These are phyloP conservation scores for Daktulosphaira vitifoliae DNA, from an alignment of 1,140 invertebrate genomes.

Conservation along the genomic window DNA sequence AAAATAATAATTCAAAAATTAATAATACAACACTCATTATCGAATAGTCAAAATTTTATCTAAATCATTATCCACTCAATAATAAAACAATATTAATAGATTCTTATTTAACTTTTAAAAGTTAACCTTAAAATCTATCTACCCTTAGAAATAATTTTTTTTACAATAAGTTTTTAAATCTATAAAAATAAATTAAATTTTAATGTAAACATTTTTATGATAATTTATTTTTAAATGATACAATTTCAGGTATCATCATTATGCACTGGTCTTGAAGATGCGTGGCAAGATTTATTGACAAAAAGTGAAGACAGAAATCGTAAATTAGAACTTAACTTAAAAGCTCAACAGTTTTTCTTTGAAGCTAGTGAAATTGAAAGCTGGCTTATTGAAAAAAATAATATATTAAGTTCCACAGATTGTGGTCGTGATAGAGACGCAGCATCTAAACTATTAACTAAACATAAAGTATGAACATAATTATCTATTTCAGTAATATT, in stretches of 20 bases:
- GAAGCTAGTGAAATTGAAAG: constrained; percentile 87
- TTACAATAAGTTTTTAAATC: background rate
- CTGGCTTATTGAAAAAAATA: constrained; percentile 82
- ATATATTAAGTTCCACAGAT: constrained; percentile 69
- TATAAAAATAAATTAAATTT: too few relatives aligned
- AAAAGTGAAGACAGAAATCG: constrained; percentile 62
- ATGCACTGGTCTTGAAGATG: constrained; percentile 53
- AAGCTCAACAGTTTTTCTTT: constrained; percentile 81
- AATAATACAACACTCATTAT: too few relatives aligned
- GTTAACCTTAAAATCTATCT: too few relatives aligned
- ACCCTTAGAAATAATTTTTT: background rate
- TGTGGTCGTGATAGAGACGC: constrained; percentile 80
- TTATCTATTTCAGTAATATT: background rate
- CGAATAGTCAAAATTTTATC: too few relatives aligned
- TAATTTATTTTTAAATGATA: too few relatives aligned
- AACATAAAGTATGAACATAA: constrained; percentile 65
- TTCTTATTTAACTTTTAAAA: too few relatives aligned
- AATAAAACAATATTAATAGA: too few relatives aligned
- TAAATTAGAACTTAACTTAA: constrained; percentile 74
- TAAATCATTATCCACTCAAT: too few relatives aligned
- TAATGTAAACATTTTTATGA: too few relatives aligned
- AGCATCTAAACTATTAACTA: constrained; percentile 81
- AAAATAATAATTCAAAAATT: too few relatives aligned
- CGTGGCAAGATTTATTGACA: constrained; percentile 61
- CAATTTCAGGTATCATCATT: constrained; percentile 52